A percentile compares a stretch with the other conserved stretches of the same genome.
Conservation (phyloP, 1,140 invertebrate genomes). For the Schlechtendalia chinensis region DNA sequence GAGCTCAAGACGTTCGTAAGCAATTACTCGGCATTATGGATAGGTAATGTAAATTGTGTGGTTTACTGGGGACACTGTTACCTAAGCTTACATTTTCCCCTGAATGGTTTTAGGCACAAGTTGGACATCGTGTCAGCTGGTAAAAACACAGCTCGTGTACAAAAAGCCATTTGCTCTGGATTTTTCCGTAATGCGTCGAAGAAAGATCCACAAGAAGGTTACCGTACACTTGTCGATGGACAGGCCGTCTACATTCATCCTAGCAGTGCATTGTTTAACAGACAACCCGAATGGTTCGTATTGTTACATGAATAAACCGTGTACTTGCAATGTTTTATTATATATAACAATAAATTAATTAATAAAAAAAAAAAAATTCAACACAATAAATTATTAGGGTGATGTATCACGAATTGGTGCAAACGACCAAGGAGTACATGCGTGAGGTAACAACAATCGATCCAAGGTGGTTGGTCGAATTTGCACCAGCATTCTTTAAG, state of each 20-base stretch:
- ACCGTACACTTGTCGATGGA: slow-evolving; percentile 93
- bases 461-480: slow-evolving; percentile 99
- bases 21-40: slow-evolving; percentile 98
- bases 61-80: not conserved
- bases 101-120: slow-evolving; percentile 73
- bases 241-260: slow-evolving; percentile 99
- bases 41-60: slow-evolving; percentile 61
- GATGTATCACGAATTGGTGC: slow-evolving; percentile 96
- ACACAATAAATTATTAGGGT: slow-evolving; percentile 67
- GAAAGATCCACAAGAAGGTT: slow-evolving; percentile 99
- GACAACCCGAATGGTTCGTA: slow-evolving; percentile 91
- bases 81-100: not conserved
- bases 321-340: not conserved
- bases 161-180: slow-evolving; percentile 98
- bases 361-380: not conserved
- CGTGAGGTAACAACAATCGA: slow-evolving; percentile 98
- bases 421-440: slow-evolving; percentile 99
- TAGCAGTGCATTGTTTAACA: slow-evolving; percentile 93
- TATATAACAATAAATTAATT: not conserved
- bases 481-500: slow-evolving; percentile 98
- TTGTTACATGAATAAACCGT: not conserved
- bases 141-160: slow-evolving; percentile 91
- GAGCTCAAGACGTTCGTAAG: slow-evolving; percentile 97
- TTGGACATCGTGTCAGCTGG: slow-evolving; percentile 95
- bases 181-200: slow-evolving; percentile 99